Base-by-base conservation (phyloP, 2,113 vertebrate species). In the Pygoscelis adeliae region DNA sequence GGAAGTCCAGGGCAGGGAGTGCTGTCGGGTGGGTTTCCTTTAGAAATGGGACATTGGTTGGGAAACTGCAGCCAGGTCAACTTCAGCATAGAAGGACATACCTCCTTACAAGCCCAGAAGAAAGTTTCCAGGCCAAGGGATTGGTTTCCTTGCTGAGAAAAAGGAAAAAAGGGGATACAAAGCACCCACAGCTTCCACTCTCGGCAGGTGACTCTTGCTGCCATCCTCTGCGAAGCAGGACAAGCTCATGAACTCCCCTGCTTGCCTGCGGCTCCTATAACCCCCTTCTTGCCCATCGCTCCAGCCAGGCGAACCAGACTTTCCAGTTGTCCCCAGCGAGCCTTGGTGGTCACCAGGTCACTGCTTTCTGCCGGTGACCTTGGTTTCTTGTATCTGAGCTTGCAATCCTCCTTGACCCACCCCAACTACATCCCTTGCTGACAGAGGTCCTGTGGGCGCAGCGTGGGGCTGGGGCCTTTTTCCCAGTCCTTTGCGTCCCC, bases 261-360 rank as follows among this genome's bases (percentile, higher is more conserved):
- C 36, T 66, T 66, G 21, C 62, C 44, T 26, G 29, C 25, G 15
- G 20, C 52, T 66, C 47, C 36, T 62, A 2, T 40, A n/a, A 18
- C 6, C 15, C 58, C 6, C 4, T 16, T 40, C 61, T 38, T 4
- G 0, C 9, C n/a, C 59, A 12, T 52, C 1, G 0, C 58, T 77
- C 10, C 40, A 30, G 21, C 58, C 46, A n/a, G 13, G 23, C 0
- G 0, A 81, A 15, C 34, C 42, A 38, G 67, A 52, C 9, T 42
- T 36, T 6, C 5, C 26, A 13, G 15, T 17, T 15, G n/a, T 56
- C 52, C 52, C 36, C 59, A 40, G 47, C 2, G 1, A 46, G 32
- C 22, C 18, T 29, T 29, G 46, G 42, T 52, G 70, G 32, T 38
- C 71, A 38, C 59, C n/a, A 21, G 36, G 27, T 42, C 42, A 42